Conservation (phyloP, 2,113 vertebrate genomes). For the Sigmodon hispidus region DNA sequence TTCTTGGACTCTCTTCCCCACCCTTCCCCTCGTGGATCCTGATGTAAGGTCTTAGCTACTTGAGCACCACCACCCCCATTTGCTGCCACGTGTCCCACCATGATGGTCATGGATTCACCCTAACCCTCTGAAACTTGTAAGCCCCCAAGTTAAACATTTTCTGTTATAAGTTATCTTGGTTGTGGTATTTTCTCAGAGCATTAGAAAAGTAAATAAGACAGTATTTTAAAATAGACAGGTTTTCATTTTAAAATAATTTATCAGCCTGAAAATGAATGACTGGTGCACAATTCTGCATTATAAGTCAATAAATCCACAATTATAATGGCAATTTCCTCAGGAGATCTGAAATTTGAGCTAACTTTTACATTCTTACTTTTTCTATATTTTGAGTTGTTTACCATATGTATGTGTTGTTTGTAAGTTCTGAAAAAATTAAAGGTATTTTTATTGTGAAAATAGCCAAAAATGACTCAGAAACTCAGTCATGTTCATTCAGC, state of each 20-base stretch:
- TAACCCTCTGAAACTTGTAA: not conserved
- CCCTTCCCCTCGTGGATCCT: not conserved
- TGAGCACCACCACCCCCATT: not conserved
- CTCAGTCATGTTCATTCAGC: not conserved
- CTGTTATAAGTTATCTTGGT: not conserved
- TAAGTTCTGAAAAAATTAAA: not conserved
- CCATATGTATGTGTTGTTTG: not conserved
- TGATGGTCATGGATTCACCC: not conserved
- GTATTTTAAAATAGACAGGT: not conserved
- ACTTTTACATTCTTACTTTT: not conserved
- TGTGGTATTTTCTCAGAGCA: no score
- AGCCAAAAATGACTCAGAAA: not conserved
- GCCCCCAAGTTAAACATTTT: not conserved
- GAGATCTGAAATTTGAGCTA: not conserved
- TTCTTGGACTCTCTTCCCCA: not conserved
- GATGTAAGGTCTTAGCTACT: not conserved
- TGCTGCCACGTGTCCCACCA: not conserved
- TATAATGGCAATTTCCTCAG: not conserved
- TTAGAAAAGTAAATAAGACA: not conserved
- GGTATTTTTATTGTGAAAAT: conserved; percentile 17
- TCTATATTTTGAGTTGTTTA: conserved; percentile 19
- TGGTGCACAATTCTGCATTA: not conserved
- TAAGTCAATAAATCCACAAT: not conserved
- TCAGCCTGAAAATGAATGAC: not conserved
- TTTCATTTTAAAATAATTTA: not conserved